Evolutionary conservation across 2,113 vertebrate species (phyloP).

Genomic region (Ellobius talpinus): DNA sequence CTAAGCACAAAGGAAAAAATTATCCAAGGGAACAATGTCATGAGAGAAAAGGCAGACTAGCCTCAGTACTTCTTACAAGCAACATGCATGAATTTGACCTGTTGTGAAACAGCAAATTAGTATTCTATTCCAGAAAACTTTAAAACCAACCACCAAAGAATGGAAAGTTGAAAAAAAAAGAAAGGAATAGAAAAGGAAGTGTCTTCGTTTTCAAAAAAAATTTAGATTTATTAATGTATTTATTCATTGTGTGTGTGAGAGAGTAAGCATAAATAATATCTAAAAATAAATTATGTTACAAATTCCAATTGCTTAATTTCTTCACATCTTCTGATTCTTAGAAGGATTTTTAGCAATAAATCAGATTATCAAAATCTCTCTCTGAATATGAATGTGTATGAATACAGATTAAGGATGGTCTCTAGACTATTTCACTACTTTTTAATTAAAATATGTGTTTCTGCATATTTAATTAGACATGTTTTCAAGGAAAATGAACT

Average conservation of each 20-base stretch:
- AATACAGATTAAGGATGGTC: neutral
- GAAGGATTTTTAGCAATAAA: constrained; percentile 1
- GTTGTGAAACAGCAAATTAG: neutral
- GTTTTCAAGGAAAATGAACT: neutral
- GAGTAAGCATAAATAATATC: neutral
- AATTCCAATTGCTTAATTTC: neutral
- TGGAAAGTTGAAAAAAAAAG: neutral
- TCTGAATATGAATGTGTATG: neutral
- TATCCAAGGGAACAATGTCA: neutral
- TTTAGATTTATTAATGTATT: neutral
- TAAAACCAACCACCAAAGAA: neutral
- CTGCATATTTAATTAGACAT: neutral
- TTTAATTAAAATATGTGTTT: constrained; percentile 24
- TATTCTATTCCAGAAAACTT: neutral
- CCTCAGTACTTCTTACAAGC: neutral
- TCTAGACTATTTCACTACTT: neutral
- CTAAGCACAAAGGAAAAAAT: neutral
- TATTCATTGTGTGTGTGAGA: neutral
- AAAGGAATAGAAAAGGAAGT: neutral
- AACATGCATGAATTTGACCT: neutral
- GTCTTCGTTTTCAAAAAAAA: neutral
- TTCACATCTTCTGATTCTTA: neutral
- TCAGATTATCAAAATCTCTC: neutral
- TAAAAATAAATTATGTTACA: neutral
- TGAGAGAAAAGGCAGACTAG: neutral